Conservation (phyloP, 2,888 invertebrate species). For the Odiellus spinosus region DNA sequence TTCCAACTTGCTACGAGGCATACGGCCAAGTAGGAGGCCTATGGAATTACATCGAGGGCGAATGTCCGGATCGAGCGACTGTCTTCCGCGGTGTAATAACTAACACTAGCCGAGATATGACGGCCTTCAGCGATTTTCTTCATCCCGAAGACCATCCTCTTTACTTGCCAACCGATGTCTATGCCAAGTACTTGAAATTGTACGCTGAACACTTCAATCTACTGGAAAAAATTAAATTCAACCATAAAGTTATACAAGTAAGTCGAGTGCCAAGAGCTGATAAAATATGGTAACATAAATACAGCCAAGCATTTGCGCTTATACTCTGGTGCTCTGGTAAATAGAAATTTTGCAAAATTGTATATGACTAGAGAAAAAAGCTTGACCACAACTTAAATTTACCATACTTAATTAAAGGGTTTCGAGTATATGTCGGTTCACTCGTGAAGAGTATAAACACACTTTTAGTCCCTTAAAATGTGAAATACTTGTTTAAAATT, state of each 20-base stretch:
- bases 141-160: conserved; percentile 29
- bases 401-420: too few species aligned
- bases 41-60: conserved; percentile 22
- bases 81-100: conserved; percentile 28
- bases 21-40: conserved; percentile 26
- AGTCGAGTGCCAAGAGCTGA: too few species aligned
- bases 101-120: conserved; percentile 30
- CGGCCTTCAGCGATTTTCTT: conserved; percentile 32
- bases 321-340: too few species aligned
- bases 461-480: too few species aligned
- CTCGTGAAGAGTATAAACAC: too few species aligned
- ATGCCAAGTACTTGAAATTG: conserved; percentile 25
- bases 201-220: conserved; percentile 19
- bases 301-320: too few species aligned
- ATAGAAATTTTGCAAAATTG: too few species aligned
- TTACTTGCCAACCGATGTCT: conserved; percentile 32
- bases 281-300: too few species aligned
- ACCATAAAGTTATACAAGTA: conserved; percentile 8
- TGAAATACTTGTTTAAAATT: too few species aligned
- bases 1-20: conserved; percentile 27
- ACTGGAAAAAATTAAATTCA: conserved; percentile 12
- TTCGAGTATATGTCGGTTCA: too few species aligned
- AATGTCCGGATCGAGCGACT: conserved; percentile 20
- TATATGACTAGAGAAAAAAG: too few species aligned
- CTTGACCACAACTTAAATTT: too few species aligned